Conservation (phyloP, 2,113 vertebrate species). For the Anguilla japonica region DNA sequence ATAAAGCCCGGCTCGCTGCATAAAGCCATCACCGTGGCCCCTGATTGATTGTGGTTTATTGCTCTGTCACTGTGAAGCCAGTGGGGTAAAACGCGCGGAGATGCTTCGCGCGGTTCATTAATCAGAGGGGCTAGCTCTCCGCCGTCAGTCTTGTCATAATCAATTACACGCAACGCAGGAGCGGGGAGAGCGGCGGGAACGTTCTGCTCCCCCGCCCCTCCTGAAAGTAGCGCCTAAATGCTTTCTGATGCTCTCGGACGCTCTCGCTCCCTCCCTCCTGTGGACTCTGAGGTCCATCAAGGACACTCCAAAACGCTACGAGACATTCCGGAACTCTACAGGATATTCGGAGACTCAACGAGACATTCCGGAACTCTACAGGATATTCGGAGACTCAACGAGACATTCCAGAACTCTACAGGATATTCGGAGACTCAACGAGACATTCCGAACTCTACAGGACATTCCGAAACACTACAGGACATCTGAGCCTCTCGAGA, state of each 20-base stretch:
- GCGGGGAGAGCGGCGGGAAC: neutral
- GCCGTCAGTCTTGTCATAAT: slow-evolving; percentile 11
- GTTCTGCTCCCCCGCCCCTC: neutral
- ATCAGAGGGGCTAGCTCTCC: neutral
- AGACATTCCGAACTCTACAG: no score
- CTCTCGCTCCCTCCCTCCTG: neutral
- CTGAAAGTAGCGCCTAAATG: neutral
- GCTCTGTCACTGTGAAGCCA: slow-evolving; percentile 52
- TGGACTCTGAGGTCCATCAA: no score
- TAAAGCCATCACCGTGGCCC: slow-evolving; percentile 62
- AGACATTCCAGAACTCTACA: no score
- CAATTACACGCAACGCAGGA: neutral
- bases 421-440: no score
- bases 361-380: no score
- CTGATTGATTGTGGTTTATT: slow-evolving; percentile 64
- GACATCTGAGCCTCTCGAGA: no score
- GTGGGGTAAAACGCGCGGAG: neutral
- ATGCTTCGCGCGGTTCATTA: neutral
- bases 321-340: no score
- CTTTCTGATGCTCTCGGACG: neutral
- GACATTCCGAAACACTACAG: neutral
- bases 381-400: no score
- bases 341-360: no score
- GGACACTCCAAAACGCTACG: no score
- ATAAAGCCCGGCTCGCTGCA: slow-evolving; percentile 58